Percentiles rank a stretch among this genome's conserved stretches.
Evolutionary conservation across 2,888 invertebrate species (phyloP).

Genomic region (Chorisops tibialis): DNA sequence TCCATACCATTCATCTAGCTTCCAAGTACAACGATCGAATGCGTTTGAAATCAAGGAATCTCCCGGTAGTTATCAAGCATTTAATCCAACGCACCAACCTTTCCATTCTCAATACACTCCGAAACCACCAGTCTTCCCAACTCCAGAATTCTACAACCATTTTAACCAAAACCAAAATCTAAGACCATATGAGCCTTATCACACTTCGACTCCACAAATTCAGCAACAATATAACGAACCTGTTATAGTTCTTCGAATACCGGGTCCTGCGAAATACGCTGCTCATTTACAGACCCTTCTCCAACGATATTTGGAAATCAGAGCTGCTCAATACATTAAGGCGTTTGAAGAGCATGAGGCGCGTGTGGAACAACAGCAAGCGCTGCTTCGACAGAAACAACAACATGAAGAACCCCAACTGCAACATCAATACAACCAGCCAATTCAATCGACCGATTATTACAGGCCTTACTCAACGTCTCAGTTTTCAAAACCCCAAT

Average conservation of each 20-base stretch:
- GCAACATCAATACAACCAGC: constrained; percentile 25
- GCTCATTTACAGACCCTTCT: constrained; percentile 48
- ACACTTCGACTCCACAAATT: constrained; percentile 34
- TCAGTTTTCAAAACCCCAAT: too few species aligned
- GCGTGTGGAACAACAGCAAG: constrained; percentile 43
- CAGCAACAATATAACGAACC: constrained; percentile 41
- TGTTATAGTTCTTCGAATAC: constrained; percentile 49
- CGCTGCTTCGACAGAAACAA: neutral
- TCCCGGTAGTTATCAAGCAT: constrained; percentile 16
- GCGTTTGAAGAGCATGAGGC: constrained; percentile 47
- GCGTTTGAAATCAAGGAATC: constrained; percentile 51
- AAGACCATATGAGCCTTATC: constrained; percentile 16
- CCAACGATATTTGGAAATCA: constrained; percentile 50
- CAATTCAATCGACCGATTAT: constrained; percentile 8
- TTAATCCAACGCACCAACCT: constrained; percentile 3
- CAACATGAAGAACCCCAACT: constrained; percentile 30
- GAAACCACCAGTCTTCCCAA: neutral
- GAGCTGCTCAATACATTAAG: constrained; percentile 49
- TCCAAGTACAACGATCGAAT: constrained; percentile 56
- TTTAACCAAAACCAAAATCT: neutral
- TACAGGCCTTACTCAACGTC: constrained; percentile 6
- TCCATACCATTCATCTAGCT: too few species aligned
- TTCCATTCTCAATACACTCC: constrained; percentile 17
- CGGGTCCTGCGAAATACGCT: constrained; percentile 51
- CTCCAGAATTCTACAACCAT: neutral